phyloP scores from a whole-genome alignment of 2,797 vertebrate genomes.

The Coilia nasus region DNA sequence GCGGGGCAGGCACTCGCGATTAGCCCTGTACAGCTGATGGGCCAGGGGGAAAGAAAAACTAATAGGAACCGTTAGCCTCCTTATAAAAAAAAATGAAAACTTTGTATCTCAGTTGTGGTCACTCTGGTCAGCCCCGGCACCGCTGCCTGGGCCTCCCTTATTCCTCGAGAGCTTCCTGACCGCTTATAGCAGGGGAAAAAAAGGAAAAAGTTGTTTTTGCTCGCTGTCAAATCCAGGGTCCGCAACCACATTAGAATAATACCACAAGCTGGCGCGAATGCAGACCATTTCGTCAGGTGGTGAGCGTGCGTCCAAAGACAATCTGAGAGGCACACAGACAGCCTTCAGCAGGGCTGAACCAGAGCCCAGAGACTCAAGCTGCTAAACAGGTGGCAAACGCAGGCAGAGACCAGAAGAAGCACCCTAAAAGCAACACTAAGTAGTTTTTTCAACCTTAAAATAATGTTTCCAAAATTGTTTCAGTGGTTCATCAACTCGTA shows the following conservation, averaged over 20 bases:
- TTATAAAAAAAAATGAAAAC: slow-evolving; percentile 30
- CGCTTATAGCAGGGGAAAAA: slow-evolving; percentile 53
- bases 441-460: no score
- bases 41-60: slow-evolving; percentile 22
- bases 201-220: slow-evolving; percentile 52
- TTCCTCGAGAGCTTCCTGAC: slow-evolving; percentile 55
- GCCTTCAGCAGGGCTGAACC: no score
- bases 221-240: slow-evolving; percentile 61
- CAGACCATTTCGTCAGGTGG: slow-evolving; percentile 46
- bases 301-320: slow-evolving; percentile 42
- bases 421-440: no score
- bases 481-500: no score
- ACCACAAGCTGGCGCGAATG: slow-evolving; percentile 60
- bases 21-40: slow-evolving; percentile 56
- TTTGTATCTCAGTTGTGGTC: slow-evolving; percentile 64
- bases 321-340: not conserved
- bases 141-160: slow-evolving; percentile 46
- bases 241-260: slow-evolving; percentile 62
- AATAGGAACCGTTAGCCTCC: slow-evolving; percentile 34
- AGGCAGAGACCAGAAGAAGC: no score
- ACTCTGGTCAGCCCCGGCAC: slow-evolving; percentile 58
- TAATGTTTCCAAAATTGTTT: no score
- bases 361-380: no score
- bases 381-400: no score
- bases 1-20: slow-evolving; percentile 37